Base-by-base conservation (phyloP, 2,888 invertebrate genomes). In the Sycophila texana region DNA sequence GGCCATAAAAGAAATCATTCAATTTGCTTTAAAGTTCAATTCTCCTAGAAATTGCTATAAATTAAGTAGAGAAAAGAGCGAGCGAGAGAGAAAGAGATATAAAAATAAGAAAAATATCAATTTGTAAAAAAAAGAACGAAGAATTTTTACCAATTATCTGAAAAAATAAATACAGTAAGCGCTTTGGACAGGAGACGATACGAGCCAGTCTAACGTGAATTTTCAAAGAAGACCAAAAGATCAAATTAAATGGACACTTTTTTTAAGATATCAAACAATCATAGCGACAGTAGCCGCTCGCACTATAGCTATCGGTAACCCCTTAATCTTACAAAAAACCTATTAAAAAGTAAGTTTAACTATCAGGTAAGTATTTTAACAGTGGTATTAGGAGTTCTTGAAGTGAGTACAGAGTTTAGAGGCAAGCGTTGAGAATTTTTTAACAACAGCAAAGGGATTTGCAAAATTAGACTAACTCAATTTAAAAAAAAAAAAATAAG, bases 381-480 rank as follows among this genome's bases (percentile, higher is more conserved):
- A 72, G 60, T 22, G 10, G 12, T 13, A 4, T 51, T 22, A 51
- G 55, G 18, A 60, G 13, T 71, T 4, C 47, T 58, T 22, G 10
- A 71, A 18, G 57, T 26, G 22, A 55, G 16, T 47, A 57, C 39
- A 39, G 26, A 65, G 14, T 70, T 39, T 30, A 12, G 14, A 63
- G 39, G 20, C 30, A 73, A 73, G 73, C 73, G 39, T n/a, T 63
- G 4, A 73, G 30, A 73, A 18, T 30, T 55, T 1, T 58, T 58
- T 58, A 22, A 47, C 10, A 47, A 70, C 47, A 58, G 57, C 39
- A 16, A 39, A 39, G 39, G 47, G 60, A 12, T 16, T 71, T 71
- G 60, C 60, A 71, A 49, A 16, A 49, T 71, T 71, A 71, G 47
- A 70, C 3, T 47, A 26, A 53, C 53, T 47, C 20, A 3, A 60